A percentile compares a stretch with the other conserved stretches of the same genome.
Conservation (phyloP, 2,797 vertebrate genomes). For the Myotis vivesi region DNA sequence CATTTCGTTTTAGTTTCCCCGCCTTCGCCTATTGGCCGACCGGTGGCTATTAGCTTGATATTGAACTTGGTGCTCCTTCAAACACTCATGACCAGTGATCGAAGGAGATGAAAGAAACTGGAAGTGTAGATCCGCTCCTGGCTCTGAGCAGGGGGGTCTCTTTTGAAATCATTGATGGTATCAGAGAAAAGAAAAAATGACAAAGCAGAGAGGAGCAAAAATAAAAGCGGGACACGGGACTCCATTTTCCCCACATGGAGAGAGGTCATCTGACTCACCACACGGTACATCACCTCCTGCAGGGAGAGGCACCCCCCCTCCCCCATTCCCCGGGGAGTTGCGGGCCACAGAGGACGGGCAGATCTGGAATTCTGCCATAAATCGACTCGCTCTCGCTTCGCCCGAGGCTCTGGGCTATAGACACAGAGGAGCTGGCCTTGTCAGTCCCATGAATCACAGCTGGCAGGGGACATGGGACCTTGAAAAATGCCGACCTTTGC, state of each 20-base stretch:
- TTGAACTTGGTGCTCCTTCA: neutral
- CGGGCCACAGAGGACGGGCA: slow-evolving; percentile 77
- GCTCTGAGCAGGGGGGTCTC: slow-evolving; percentile 64
- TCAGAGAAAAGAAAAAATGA: slow-evolving; percentile 77
- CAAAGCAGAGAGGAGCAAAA: slow-evolving; percentile 74
- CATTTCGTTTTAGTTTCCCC: neutral
- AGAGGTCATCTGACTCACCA: slow-evolving; percentile 84
- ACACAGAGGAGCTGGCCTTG: slow-evolving; percentile 85
- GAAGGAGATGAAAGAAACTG: slow-evolving; percentile 71
- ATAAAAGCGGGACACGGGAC: slow-evolving; percentile 56
- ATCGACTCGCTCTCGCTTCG: slow-evolving; percentile 85
- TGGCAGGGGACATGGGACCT: slow-evolving; percentile 77
- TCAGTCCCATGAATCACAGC: slow-evolving; percentile 86
- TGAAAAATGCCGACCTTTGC: slow-evolving; percentile 72
- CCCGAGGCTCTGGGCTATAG: slow-evolving; percentile 76
- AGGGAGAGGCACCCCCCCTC: slow-evolving; percentile 71
- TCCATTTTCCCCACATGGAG: slow-evolving; percentile 68
- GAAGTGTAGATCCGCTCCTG: slow-evolving; percentile 68
- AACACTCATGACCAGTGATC: slow-evolving; percentile 51
- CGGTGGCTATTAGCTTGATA: neutral
- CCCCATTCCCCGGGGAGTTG: slow-evolving; percentile 61
- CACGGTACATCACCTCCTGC: slow-evolving; percentile 75
- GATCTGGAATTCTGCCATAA: slow-evolving; percentile 83
- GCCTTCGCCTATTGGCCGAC: neutral
- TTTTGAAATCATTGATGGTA: slow-evolving; percentile 82